Evolutionary conservation across 35 echinoderm and acorn worm species (phyloP), one percentile per base, ranked within the genome.

Genomic region (Nesometra sesokonis): DNA sequence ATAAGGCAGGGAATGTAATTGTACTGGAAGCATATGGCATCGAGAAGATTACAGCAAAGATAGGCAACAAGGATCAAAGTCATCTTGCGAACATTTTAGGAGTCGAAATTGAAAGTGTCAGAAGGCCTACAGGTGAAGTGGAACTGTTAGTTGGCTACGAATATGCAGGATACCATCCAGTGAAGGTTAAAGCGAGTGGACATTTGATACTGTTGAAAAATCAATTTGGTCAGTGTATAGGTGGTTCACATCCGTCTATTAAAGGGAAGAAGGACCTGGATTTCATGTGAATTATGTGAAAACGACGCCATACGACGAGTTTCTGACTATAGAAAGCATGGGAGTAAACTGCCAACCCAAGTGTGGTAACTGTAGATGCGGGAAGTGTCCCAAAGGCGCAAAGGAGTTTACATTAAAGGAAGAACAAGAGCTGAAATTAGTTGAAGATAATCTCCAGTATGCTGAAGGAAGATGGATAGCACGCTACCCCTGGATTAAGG

Each of bases 271-370:
- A 47, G 88, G 34, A 5, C 37, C 36, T 4, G 82, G 37, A 67
- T 4, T 88, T 23, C 86, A 82, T 5, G 86, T 86, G 29, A 84
- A 91, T 80, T 79, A 85, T 81, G 77, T 86, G 30, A 91, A 80
- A 31, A 82, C 84, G 19, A 34, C 83, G 17, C 85, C 77, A 43
- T 80, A 78, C 13, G 84, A 80, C 38, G 33, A 85, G 33, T 90
- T 90, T 43, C 67, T 90, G 32, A 77, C 77, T 21, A 88, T 88
- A 29, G 86, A 88, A 76, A 88, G 86, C 40, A 88, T 88, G 86
- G 86, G 89, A 5, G 81, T 86, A 17, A 86, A 82, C 31, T 91
- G 89, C 38, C 78, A 86, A 29, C 89, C 89, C 11, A 86, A 30
- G 33, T 90, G 89, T 80, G 81, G 46, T 33, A 21, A 30, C 35